Conservation (phyloP, 2,888 invertebrate genomes). For the Acrobeloides nanus region DNA sequence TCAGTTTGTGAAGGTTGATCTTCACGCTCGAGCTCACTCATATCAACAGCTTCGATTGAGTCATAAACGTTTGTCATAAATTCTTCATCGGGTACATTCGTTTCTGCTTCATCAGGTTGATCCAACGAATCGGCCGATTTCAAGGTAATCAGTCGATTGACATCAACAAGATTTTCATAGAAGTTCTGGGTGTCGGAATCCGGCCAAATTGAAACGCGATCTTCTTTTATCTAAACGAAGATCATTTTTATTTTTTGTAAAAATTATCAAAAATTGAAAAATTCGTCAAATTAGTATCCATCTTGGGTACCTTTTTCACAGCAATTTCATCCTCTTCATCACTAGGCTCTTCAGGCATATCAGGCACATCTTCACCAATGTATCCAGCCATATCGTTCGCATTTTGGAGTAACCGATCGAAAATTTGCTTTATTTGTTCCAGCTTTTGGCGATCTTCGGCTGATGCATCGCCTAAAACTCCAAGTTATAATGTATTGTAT, state of each 20-base stretch:
- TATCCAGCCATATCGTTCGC: conserved; percentile 21
- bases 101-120: conserved; percentile 4
- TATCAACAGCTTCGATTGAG: conserved; percentile 25
- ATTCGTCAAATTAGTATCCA: conserved; percentile 31
- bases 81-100: not conserved
- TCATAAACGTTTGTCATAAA: conserved; percentile 15
- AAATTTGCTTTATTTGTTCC: conserved; percentile 65
- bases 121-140: conserved; percentile 4
- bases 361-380: conserved; percentile 31
- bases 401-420: conserved; percentile 16
- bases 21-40: conserved; percentile 15
- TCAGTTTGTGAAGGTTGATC: not conserved
- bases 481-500: too few relatives aligned
- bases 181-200: not conserved
- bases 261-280: conserved; percentile 16
- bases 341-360: conserved; percentile 42
- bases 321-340: conserved; percentile 46
- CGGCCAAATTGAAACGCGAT: not conserved
- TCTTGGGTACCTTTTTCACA: conserved; percentile 34
- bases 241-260: not conserved
- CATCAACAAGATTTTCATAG: conserved; percentile 10
- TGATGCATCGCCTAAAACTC: conserved; percentile 41
- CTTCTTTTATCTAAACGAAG: not conserved
- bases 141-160: conserved; percentile 2
- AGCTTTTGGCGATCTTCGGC: conserved; percentile 57